Percentiles rank a stretch among this genome's conserved stretches.
These are phyloP conservation scores for Neodiprion fabricii DNA, from an alignment of 1,140 invertebrate species.

Conservation along the genomic window DNA sequence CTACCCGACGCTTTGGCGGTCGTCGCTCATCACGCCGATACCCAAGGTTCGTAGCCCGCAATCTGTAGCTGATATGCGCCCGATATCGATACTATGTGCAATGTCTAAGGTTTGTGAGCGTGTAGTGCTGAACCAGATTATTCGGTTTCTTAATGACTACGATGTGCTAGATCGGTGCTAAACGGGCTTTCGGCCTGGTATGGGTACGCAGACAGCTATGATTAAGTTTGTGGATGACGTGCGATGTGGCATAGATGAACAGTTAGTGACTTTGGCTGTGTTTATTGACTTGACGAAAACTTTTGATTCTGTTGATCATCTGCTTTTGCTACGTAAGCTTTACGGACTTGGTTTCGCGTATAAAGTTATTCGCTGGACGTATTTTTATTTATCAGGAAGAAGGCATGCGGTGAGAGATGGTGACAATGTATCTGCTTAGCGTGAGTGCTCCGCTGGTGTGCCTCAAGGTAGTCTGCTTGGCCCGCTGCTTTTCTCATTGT, in stretches of 20 bases:
- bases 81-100: constrained; percentile 3
- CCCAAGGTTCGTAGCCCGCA: neutral
- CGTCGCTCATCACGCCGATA: neutral
- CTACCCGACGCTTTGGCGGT: neutral
- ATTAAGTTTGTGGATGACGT: constrained; percentile 14
- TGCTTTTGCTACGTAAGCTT: neutral
- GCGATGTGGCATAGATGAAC: constrained; percentile 9
- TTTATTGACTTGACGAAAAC: constrained; percentile 24
- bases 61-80: neutral
- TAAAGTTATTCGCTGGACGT: neutral
- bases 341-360: neutral
- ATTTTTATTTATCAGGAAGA: neutral
- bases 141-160: constrained; percentile 8
- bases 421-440: neutral
- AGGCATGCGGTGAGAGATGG: neutral
- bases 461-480: neutral
- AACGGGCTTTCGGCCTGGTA: constrained; percentile 19
- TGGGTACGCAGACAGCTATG: constrained; percentile 13
- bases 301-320: constrained; percentile 23
- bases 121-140: neutral
- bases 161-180: constrained; percentile 16
- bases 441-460: neutral
- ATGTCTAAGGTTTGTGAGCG: neutral
- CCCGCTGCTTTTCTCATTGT: neutral
- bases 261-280: constrained; percentile 8